phyloP scores from a whole-genome alignment of 53 echinoderm and acorn worm genomes.

The Crossaster papposus region DNA sequence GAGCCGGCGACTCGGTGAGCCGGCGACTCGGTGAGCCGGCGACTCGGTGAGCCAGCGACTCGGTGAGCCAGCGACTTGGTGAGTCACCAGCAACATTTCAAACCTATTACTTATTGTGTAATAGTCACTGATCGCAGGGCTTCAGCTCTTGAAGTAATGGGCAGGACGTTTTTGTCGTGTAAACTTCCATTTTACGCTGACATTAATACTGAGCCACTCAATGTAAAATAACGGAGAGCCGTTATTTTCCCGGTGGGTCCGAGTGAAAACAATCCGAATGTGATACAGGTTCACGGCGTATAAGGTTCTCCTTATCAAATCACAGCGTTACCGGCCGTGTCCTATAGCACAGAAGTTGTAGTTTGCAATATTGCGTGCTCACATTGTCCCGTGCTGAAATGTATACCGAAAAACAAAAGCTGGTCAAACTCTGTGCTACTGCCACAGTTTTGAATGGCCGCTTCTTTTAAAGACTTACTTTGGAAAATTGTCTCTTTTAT shows the following conservation, averaged over 20 bases:
- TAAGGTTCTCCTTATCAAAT: background rate
- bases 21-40: too few relatives aligned
- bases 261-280: background rate
- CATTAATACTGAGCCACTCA: background rate
- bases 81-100: too few relatives aligned
- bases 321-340: background rate
- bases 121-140: too few relatives aligned
- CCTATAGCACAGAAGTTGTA: background rate
- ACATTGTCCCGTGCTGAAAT: background rate
- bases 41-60: too few relatives aligned
- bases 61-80: too few relatives aligned
- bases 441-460: too few relatives aligned
- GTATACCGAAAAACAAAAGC: background rate
- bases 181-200: background rate
- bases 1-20: too few relatives aligned
- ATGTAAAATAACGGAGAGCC: background rate
- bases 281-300: background rate
- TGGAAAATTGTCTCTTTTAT: too few relatives aligned
- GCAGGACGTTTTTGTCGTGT: background rate
- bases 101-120: too few relatives aligned
- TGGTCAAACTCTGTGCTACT: too few relatives aligned
- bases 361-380: background rate
- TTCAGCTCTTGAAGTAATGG: background rate
- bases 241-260: background rate
- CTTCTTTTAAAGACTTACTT: too few relatives aligned